Conservation (phyloP, 1,140 invertebrate species). For the Atta cephalotes region DNA sequence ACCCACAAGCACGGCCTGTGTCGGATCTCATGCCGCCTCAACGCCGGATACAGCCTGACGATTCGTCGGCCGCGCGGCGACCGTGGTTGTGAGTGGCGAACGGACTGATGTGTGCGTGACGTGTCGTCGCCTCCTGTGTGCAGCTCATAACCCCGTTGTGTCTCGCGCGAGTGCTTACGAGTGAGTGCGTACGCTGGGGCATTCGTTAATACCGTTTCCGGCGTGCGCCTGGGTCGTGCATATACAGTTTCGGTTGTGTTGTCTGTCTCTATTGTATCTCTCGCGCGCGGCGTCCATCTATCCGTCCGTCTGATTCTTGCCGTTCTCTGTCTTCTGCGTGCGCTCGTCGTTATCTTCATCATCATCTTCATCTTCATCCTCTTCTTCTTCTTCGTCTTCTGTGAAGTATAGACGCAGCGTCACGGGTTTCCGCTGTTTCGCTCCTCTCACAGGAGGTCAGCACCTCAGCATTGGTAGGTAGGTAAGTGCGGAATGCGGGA, state of each 20-base stretch:
- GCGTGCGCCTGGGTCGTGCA: slow-evolving; percentile 64
- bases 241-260: slow-evolving; percentile 43
- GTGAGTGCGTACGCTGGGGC: slow-evolving; percentile 30
- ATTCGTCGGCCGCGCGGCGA: slow-evolving; percentile 44
- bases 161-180: slow-evolving; percentile 66
- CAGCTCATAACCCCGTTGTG: slow-evolving; percentile 52
- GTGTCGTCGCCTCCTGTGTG: slow-evolving; percentile 57
- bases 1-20: slow-evolving; percentile 48
- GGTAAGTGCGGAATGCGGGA: slow-evolving; percentile 58
- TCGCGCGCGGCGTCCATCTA: slow-evolving; percentile 34
- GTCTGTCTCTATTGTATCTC: background rate
- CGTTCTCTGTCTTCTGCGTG: slow-evolving; percentile 23
- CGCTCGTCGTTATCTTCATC: background rate
- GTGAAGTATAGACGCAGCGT: background rate
- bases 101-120: slow-evolving; percentile 29
- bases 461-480: slow-evolving; percentile 69
- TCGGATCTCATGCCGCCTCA: slow-evolving; percentile 27
- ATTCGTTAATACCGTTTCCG: slow-evolving; percentile 69
- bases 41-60: slow-evolving; percentile 50
- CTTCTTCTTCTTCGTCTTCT: slow-evolving; percentile 27
- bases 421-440: slow-evolving; percentile 40
- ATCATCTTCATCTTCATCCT: background rate
- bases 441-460: slow-evolving; percentile 75
- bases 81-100: slow-evolving; percentile 39
- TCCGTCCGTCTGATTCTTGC: slow-evolving; percentile 13